A percentile compares a stretch with the other conserved stretches of the same genome.
phyloP scores from a whole-genome alignment of 2,797 vertebrate species.

The Neostethus bicornis region DNA sequence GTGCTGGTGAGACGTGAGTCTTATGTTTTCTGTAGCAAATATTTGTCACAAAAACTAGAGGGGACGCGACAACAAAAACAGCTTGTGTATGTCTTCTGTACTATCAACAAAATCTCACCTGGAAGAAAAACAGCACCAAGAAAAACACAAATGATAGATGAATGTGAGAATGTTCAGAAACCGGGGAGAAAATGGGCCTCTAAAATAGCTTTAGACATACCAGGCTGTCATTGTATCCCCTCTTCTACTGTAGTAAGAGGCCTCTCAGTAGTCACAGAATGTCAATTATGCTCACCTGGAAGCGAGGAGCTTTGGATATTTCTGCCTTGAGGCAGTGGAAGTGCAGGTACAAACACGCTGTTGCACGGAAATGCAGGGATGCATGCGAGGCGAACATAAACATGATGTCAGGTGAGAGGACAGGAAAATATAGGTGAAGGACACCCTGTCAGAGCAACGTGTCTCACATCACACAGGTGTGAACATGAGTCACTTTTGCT shows the following conservation, averaged over 20 bases:
- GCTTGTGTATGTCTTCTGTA: not conserved
- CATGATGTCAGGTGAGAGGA: conserved; percentile 12
- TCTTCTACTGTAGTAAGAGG: conserved; percentile 18
- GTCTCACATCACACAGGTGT: not conserved
- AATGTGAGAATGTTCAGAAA: conserved; percentile 18
- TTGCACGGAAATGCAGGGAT: conserved; percentile 8
- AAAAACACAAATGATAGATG: conserved; percentile 39
- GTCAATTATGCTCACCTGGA: conserved; percentile 58
- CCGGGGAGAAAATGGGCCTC: conserved; percentile 17
- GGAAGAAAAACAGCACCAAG: not conserved
- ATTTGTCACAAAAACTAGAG: not conserved
- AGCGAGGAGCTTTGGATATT: conserved; percentile 27
- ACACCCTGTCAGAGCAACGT: not conserved
- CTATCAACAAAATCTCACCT: conserved; percentile 21
- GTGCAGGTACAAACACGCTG: conserved; percentile 48
- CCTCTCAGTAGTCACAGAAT: conserved; percentile 39
- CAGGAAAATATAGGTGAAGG: conserved; percentile 14
- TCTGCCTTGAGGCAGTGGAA: conserved; percentile 41
- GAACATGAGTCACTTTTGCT: no score
- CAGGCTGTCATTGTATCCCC: conserved; percentile 40
- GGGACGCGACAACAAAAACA: not conserved
- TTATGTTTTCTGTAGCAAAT: not conserved
- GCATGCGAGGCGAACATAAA: conserved; percentile 23
- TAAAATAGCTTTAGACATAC: conserved; percentile 22
- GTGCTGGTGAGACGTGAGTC: no score